Conservation (phyloP, 1,140 invertebrate species). For the Temnothorax curvispinosus region DNA sequence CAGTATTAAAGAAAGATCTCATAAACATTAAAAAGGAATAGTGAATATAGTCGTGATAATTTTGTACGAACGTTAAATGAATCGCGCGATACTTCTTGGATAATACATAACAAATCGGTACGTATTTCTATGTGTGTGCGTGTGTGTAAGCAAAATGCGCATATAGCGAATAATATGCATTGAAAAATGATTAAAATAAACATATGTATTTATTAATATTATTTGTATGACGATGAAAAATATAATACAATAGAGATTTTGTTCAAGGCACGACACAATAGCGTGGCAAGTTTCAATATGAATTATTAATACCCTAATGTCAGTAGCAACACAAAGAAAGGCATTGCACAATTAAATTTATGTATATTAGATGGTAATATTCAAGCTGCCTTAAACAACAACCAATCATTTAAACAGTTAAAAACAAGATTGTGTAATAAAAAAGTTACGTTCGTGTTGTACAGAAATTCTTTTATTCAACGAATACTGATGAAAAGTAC, state of each 20-base stretch:
- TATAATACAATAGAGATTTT: conserved; percentile 79
- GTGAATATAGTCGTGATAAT: conserved; percentile 19
- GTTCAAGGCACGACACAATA: conserved; percentile 63
- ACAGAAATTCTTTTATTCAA: conserved; percentile 57
- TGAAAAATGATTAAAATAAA: conserved; percentile 65
- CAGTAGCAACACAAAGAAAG: conserved; percentile 61
- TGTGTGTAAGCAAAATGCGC: background rate
- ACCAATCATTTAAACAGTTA: background rate
- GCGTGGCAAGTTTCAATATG: conserved; percentile 78
- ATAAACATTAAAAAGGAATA: conserved; percentile 83
- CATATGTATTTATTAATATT: conserved; percentile 73
- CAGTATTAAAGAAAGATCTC: conserved; percentile 87
- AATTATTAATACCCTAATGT: conserved; percentile 66
- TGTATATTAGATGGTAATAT: background rate
- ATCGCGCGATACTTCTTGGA: background rate
- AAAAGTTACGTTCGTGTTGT: background rate
- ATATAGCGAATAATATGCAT: conserved; percentile 28
- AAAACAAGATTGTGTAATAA: background rate
- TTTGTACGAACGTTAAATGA: background rate
- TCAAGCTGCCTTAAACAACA: background rate
- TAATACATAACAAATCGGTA: background rate
- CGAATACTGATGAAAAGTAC: conserved; percentile 62
- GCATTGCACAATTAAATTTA: conserved; percentile 46
- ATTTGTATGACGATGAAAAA: conserved; percentile 74
- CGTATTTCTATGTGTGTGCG: too few species aligned